Evolutionary conservation across 1,140 invertebrate species (phyloP).

Genomic region (Venturia canescens): DNA sequence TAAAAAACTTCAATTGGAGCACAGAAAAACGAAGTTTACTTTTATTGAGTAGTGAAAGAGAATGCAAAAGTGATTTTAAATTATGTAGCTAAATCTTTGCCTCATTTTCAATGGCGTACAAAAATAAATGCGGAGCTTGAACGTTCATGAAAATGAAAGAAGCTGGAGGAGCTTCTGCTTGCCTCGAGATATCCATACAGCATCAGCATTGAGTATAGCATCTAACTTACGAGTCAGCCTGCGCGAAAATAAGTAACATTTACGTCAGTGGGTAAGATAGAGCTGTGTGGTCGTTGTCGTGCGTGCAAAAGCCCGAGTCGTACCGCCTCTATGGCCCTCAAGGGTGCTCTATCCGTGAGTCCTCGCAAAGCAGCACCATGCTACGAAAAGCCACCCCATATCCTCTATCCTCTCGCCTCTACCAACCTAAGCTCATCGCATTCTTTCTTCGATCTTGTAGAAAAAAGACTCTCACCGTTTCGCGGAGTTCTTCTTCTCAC

Average conservation of each 20-base stretch:
- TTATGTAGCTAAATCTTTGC: background rate
- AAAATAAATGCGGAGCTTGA: background rate
- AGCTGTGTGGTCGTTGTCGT: conserved; percentile 37
- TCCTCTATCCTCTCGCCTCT: conserved; percentile 8
- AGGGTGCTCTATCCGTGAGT: conserved; percentile 62
- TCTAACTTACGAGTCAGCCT: conserved; percentile 45
- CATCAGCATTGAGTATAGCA: conserved; percentile 5
- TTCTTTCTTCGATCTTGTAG: conserved; percentile 26
- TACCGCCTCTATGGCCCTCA: conserved; percentile 60
- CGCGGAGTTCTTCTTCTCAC: too few relatives aligned
- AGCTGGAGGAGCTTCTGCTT: background rate
- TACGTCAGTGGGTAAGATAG: conserved; percentile 46
- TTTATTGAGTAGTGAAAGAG: background rate
- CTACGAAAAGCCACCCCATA: conserved; percentile 40
- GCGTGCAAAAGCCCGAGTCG: conserved; percentile 49
- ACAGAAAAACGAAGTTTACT: too few relatives aligned
- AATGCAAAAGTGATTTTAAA: background rate
- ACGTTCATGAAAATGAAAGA: conserved; percentile 31
- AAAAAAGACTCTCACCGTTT: background rate
- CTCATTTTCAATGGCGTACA: background rate
- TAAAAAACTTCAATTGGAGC: too few relatives aligned
- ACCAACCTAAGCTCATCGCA: conserved; percentile 11
- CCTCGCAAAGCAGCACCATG: conserved; percentile 29
- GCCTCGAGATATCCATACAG: conserved; percentile 1
- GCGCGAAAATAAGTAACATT: conserved; percentile 55